phyloP scores from a whole-genome alignment of 2,888 invertebrate species.

The Sabatieria punctata region DNA sequence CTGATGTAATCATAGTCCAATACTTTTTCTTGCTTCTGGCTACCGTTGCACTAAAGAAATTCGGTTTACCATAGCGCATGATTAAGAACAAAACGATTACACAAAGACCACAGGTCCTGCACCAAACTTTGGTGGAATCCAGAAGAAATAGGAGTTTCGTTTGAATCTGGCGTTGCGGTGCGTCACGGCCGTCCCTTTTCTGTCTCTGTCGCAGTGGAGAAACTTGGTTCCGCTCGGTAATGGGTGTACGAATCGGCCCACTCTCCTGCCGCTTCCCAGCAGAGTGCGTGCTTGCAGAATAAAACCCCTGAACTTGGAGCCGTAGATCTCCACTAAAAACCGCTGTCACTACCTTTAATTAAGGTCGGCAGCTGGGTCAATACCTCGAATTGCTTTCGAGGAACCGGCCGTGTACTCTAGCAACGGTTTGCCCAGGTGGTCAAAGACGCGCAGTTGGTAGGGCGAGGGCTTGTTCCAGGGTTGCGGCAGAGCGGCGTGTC shows the following conservation, averaged over 20 bases:
- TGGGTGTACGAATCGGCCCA: not conserved
- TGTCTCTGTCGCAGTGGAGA: not conserved
- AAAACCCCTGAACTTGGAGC: not conserved
- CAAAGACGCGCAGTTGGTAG: not conserved
- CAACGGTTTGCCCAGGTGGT: not conserved
- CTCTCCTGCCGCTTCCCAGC: not conserved
- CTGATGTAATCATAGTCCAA: not conserved
- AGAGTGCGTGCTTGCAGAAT: slow-evolving; percentile 1
- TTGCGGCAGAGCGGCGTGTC: not conserved
- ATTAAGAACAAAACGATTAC: not conserved
- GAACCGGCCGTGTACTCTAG: not conserved
- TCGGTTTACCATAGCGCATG: no score
- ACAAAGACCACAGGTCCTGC: not conserved
- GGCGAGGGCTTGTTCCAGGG: not conserved
- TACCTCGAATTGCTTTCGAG: not conserved
- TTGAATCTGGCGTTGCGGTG: not conserved
- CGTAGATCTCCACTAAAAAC: not conserved
- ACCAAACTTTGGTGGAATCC: not conserved
- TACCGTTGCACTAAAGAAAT: not conserved
- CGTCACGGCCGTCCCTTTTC: not conserved
- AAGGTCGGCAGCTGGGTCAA: no score
- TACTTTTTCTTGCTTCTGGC: not conserved
- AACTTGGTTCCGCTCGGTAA: not conserved
- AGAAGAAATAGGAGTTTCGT: not conserved
- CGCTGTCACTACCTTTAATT: no score